phyloP scores from a whole-genome alignment of 2,888 invertebrate species.

The Ormyrus nitidulus region DNA sequence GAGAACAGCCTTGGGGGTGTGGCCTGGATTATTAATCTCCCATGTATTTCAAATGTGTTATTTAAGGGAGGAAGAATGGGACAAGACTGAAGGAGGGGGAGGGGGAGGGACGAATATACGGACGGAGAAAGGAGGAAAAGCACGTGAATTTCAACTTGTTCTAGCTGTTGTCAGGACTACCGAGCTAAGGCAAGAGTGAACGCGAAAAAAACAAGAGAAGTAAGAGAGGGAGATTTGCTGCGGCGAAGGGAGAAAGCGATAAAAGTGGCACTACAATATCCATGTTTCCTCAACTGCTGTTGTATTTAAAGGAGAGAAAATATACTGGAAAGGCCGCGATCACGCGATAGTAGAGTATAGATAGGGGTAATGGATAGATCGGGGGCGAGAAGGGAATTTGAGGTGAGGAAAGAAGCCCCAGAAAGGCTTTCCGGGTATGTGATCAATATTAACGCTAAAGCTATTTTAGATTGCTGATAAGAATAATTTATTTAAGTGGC shows the following conservation, averaged over 20 bases:
- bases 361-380: conserved; percentile 28
- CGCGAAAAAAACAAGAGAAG: neutral
- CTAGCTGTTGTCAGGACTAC: neutral
- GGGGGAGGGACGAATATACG: too few species aligned
- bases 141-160: conserved; percentile 39
- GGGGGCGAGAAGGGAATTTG: neutral
- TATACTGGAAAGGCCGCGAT: conserved; percentile 29
- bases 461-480: neutral
- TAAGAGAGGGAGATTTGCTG: too few species aligned
- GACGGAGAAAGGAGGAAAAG: too few species aligned
- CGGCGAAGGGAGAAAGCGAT: neutral
- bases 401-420: conserved; percentile 3
- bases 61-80: conserved; percentile 55
- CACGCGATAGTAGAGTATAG: conserved; percentile 47
- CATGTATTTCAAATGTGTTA: conserved; percentile 58
- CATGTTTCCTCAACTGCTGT: conserved; percentile 17
- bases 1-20: neutral
- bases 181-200: too few species aligned
- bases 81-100: neutral
- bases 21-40: conserved; percentile 56
- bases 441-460: neutral
- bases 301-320: conserved; percentile 47
- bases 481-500: conserved; percentile 20
- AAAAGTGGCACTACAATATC: conserved; percentile 32
- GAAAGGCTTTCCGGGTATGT: neutral